Conservation (phyloP, 2,113 vertebrate species). For the Monopterus albus region DNA sequence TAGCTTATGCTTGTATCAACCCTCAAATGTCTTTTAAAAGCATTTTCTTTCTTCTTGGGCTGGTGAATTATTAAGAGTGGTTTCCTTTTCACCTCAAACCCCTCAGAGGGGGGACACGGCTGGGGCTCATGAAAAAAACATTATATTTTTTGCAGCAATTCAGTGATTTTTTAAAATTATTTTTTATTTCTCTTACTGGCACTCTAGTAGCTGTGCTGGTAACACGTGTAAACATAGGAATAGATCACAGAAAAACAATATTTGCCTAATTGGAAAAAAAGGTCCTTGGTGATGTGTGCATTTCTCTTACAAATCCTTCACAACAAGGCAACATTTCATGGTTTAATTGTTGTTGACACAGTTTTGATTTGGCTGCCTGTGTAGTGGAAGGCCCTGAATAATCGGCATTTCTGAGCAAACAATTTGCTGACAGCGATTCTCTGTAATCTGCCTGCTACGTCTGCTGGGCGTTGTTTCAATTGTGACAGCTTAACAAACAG, state of each 20-base stretch:
- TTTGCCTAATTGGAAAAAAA: constrained; percentile 44
- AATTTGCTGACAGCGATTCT: constrained; percentile 63
- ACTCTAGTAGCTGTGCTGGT: not conserved
- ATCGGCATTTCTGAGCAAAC: constrained; percentile 64
- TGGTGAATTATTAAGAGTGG: constrained; percentile 68
- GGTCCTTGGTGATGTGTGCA: constrained; percentile 26
- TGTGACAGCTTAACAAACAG: constrained; percentile 66
- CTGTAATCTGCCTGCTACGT: constrained; percentile 59
- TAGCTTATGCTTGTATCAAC: too few species aligned
- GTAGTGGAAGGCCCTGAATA: constrained; percentile 34
- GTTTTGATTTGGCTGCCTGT: constrained; percentile 57
- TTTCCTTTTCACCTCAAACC: constrained; percentile 59
- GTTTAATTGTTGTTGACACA: constrained; percentile 65
- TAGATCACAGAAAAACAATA: constrained; percentile 25
- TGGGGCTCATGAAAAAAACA: constrained; percentile 63
- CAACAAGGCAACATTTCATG: constrained; percentile 34
- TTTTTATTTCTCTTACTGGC: not conserved
- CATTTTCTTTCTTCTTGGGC: too few species aligned
- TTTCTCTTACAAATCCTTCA: constrained; percentile 52
- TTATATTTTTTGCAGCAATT: constrained; percentile 35
- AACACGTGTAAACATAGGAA: constrained; percentile 6
- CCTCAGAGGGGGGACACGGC: constrained; percentile 48
- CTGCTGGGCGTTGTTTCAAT: constrained; percentile 60
- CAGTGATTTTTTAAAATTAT: constrained; percentile 6
- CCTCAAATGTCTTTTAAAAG: too few species aligned